Conservation (phyloP, 2,113 vertebrate genomes). For the Sialia sialis region DNA sequence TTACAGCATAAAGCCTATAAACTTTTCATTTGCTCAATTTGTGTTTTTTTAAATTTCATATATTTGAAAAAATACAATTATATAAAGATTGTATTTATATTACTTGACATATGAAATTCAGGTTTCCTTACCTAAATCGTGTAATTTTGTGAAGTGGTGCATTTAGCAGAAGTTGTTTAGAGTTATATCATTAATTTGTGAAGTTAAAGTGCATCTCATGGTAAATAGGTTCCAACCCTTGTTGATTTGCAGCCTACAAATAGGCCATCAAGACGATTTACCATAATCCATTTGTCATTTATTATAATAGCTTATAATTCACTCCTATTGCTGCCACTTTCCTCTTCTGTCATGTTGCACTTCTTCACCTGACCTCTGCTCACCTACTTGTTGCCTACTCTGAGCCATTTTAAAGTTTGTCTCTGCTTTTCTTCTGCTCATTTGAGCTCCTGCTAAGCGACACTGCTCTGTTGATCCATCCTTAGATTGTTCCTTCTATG, state of each 20-base stretch:
- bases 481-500: not conserved
- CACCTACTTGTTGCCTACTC: not conserved
- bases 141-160: conserved; percentile 57
- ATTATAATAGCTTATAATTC: conserved; percentile 53
- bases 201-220: not conserved
- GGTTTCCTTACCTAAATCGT: conserved; percentile 30
- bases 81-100: conserved; percentile 19
- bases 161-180: conserved; percentile 60
- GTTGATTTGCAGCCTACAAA: conserved; percentile 35
- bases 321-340: not conserved
- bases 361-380: conserved; percentile 34
- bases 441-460: not conserved
- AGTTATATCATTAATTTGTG: conserved; percentile 47
- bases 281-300: conserved; percentile 5
- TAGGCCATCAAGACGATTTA: conserved; percentile 3
- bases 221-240: conserved; percentile 6
- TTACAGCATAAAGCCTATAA: not conserved
- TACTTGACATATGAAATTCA: conserved; percentile 34
- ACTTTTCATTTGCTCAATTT: not conserved
- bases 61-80: conserved; percentile 49
- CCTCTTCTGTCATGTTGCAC: not conserved
- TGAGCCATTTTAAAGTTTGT: conserved; percentile 37
- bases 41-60: not conserved
- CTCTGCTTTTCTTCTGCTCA: not conserved
- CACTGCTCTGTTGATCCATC: not conserved